phyloP scores from a whole-genome alignment of 2,797 vertebrate species.

The Notamacropus eugenii region DNA sequence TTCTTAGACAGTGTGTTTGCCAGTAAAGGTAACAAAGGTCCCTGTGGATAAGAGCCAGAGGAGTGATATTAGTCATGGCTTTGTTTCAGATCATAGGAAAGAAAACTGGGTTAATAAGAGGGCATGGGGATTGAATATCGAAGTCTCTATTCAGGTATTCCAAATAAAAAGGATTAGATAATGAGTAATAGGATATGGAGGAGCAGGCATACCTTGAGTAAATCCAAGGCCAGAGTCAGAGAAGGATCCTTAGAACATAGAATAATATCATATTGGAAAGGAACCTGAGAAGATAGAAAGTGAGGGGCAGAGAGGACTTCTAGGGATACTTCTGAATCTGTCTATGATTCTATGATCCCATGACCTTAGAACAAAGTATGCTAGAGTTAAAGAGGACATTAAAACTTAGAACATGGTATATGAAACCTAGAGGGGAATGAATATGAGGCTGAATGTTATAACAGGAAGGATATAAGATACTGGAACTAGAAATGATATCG shows the following conservation, averaged over 20 bases:
- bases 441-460: neutral
- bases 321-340: neutral
- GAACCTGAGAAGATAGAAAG: neutral
- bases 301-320: neutral
- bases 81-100: slow-evolving; percentile 33
- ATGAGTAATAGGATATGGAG: neutral
- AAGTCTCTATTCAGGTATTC: neutral
- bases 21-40: slow-evolving; percentile 21
- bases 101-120: slow-evolving; percentile 57
- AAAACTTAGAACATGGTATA: neutral
- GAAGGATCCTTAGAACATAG: neutral
- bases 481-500: neutral
- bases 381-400: neutral
- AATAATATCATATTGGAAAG: neutral
- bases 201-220: slow-evolving; percentile 1
- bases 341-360: neutral
- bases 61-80: slow-evolving; percentile 37
- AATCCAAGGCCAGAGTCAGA: neutral
- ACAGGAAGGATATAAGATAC: neutral
- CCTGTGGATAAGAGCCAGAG: neutral
- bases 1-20: slow-evolving; percentile 23
- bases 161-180: slow-evolving; percentile 16
- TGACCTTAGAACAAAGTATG: neutral
- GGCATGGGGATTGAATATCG: slow-evolving; percentile 16
- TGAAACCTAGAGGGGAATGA: neutral